A percentile compares a stretch with the other conserved stretches of the same genome.
Conservation (phyloP, 2,888 invertebrate genomes). For the Itoplectis maculator region DNA sequence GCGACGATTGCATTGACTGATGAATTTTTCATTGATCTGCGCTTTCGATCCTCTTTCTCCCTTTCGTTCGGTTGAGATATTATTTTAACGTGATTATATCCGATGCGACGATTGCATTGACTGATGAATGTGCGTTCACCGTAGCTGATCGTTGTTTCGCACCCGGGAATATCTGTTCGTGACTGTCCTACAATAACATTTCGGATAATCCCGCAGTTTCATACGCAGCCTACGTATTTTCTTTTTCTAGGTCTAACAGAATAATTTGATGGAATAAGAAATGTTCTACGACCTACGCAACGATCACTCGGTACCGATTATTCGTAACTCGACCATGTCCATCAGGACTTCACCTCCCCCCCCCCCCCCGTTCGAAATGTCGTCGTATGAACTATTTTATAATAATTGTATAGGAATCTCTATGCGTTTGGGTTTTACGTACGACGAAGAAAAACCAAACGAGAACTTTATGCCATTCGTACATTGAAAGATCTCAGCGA, state of each 20-base stretch:
- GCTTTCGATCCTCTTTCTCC: slow-evolving; percentile 20
- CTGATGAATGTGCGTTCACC: slow-evolving; percentile 44
- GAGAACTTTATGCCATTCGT: slow-evolving; percentile 55
- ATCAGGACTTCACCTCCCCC: slow-evolving; percentile 3
- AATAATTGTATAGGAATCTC: slow-evolving; percentile 60
- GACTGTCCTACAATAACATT: slow-evolving; percentile 37
- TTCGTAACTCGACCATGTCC: slow-evolving; percentile 48
- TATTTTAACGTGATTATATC: slow-evolving; percentile 31
- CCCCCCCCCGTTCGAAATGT: slow-evolving; percentile 26
- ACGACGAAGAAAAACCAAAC: slow-evolving; percentile 26
- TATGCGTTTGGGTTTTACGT: slow-evolving; percentile 40
- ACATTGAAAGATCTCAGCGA: slow-evolving; percentile 58
- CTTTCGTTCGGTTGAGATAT: slow-evolving; percentile 31
- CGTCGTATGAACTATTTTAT: slow-evolving; percentile 61
- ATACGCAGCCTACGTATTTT: slow-evolving; percentile 66
- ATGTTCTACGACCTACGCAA: slow-evolving; percentile 55
- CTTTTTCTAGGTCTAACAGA: slow-evolving; percentile 81
- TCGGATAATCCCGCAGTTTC: slow-evolving; percentile 22
- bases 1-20: slow-evolving; percentile 42
- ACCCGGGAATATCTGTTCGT: slow-evolving; percentile 53
- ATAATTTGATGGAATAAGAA: slow-evolving; percentile 77
- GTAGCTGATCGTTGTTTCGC: slow-evolving; percentile 41
- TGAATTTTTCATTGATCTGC: slow-evolving; percentile 24
- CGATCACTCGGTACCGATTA: slow-evolving; percentile 45
- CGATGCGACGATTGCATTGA: slow-evolving; percentile 36